Evolutionary conservation across 2,113 vertebrate genomes (phyloP).

Genomic region (Panurus biarmicus): DNA sequence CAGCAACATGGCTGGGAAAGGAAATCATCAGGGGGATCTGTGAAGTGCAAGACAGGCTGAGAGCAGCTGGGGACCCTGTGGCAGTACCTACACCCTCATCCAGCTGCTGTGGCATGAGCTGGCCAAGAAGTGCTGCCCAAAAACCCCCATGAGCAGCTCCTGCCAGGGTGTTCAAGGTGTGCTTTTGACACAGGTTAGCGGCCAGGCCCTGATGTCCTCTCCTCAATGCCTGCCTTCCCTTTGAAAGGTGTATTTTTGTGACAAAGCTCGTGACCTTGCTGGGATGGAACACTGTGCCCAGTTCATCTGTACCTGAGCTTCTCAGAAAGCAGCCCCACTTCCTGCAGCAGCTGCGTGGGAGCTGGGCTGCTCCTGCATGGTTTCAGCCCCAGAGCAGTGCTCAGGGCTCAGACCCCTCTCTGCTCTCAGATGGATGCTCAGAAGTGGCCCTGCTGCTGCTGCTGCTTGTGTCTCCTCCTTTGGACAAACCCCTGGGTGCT

Average conservation of each 20-base stretch:
- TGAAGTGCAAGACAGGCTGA: neutral
- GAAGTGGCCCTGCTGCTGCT: neutral
- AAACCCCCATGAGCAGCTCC: neutral
- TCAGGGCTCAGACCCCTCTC: accelerated
- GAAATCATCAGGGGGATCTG: neutral
- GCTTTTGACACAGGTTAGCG: accelerated
- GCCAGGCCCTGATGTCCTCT: neutral
- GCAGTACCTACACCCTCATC: neutral
- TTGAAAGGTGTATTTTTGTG: neutral
- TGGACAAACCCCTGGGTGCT: neutral
- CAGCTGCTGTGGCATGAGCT: neutral
- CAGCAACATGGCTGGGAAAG: neutral
- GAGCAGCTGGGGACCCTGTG: neutral
- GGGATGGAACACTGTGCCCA: neutral
- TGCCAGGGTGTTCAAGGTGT: neutral
- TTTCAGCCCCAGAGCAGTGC: neutral
- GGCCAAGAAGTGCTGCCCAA: neutral
- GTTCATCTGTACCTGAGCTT: neutral
- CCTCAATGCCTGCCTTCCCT: accelerated
- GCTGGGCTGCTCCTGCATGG: neutral
- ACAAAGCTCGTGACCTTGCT: accelerated
- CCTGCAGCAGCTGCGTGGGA: neutral
- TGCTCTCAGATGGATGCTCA: neutral
- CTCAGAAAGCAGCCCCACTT: neutral
- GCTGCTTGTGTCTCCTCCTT: neutral